These are phyloP conservation scores for Hippocampus zosterae DNA, from an alignment of 2,113 vertebrate species.

Conservation along the genomic window DNA sequence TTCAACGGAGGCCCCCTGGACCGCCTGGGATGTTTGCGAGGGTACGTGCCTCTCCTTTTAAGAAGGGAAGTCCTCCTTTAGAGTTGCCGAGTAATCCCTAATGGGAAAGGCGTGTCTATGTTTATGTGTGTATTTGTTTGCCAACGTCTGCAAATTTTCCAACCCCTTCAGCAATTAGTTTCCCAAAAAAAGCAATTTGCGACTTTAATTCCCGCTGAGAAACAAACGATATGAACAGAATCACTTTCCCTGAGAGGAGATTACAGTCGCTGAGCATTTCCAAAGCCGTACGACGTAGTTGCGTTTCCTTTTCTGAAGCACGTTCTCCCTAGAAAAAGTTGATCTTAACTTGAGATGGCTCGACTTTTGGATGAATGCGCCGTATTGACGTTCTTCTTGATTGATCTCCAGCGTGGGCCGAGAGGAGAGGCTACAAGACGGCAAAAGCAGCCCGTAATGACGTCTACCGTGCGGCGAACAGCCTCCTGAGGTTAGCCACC, in stretches of 20 bases:
- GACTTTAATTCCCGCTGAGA: no score
- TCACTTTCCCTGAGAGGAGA: no score
- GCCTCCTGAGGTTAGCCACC: slow-evolving; percentile 80
- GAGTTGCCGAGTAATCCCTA: neutral
- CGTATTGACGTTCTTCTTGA: neutral
- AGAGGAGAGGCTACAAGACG: slow-evolving; percentile 86
- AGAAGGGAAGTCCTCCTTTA: neutral
- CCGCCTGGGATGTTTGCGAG: slow-evolving; percentile 92
- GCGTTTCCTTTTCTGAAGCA: neutral
- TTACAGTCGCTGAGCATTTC: no score
- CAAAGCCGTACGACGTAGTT: no score
- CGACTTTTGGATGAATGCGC: neutral
- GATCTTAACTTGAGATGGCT: neutral
- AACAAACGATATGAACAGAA: no score
- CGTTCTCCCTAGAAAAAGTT: neutral
- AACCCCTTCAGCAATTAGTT: no score
- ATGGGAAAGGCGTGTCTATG: no score
- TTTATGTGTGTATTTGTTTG: no score
- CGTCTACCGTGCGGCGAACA: slow-evolving; percentile 85
- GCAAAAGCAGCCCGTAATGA: slow-evolving; percentile 85
- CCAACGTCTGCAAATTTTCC: no score
- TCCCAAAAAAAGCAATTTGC: no score
- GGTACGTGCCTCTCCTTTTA: slow-evolving; percentile 58
- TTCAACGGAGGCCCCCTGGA: slow-evolving; percentile 62
- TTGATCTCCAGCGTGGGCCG: slow-evolving; percentile 80